phyloP scores from a whole-genome alignment of 2,888 invertebrate species.

The Leucozona laternaria region DNA sequence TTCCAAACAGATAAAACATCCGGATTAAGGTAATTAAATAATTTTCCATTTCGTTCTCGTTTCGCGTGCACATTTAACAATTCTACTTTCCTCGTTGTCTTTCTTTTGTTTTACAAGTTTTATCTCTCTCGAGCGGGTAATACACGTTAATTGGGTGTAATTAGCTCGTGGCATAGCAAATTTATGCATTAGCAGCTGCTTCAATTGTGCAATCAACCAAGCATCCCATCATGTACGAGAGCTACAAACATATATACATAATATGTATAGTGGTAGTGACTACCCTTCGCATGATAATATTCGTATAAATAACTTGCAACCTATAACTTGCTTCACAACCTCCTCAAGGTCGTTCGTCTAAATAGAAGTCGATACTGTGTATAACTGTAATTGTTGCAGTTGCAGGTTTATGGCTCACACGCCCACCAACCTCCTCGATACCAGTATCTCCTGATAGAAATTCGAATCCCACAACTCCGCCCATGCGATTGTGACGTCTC shows the following conservation, averaged over 20 bases:
- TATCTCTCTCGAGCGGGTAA: slow-evolving; percentile 29
- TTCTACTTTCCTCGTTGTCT: slow-evolving; percentile 19
- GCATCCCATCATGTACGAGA: slow-evolving; percentile 9
- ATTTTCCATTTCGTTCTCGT: slow-evolving; percentile 39
- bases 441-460: background rate
- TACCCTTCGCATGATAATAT: background rate
- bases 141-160: slow-evolving; percentile 62
- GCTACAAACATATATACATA: too few species aligned
- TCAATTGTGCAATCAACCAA: slow-evolving; percentile 39
- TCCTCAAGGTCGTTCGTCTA: slow-evolving; percentile 41
- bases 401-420: background rate
- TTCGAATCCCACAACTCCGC: background rate
- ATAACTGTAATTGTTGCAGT: background rate
- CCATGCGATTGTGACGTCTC: background rate
- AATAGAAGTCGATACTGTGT: slow-evolving; percentile 17
- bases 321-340: background rate
- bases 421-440: background rate
- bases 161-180: slow-evolving; percentile 56
- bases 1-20: slow-evolving; percentile 48
- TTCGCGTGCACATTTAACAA: slow-evolving; percentile 25
- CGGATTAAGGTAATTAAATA: slow-evolving; percentile 67
- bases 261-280: background rate
- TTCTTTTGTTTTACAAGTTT: slow-evolving; percentile 14
- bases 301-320: background rate
- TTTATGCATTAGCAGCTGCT: slow-evolving; percentile 40